Evolutionary conservation across 2,888 invertebrate genomes (phyloP).

Genomic region (Cephalotes varians): DNA sequence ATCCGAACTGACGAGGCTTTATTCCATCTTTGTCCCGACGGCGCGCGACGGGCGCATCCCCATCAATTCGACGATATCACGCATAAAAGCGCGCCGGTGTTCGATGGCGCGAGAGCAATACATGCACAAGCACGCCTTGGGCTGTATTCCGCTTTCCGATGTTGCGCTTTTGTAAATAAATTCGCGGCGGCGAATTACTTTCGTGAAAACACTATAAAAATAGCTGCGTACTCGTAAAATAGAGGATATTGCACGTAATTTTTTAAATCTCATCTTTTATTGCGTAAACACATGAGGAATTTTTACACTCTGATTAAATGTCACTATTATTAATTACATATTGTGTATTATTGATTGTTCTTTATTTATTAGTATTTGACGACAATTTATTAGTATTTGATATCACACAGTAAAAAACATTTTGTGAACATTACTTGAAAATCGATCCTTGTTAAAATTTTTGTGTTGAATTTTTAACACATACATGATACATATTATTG

Average conservation of each 20-base stretch:
- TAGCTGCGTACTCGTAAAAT: neutral
- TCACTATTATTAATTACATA: too few relatives aligned
- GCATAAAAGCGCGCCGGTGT: slow-evolving; percentile 34
- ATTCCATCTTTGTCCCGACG: slow-evolving; percentile 40
- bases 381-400: too few relatives aligned
- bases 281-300: too few relatives aligned
- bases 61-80: slow-evolving; percentile 48
- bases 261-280: too few relatives aligned
- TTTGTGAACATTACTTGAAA: too few relatives aligned
- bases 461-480: too few relatives aligned
- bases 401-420: too few relatives aligned
- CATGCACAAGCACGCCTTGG: slow-evolving; percentile 48
- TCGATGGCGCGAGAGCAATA: slow-evolving; percentile 30
- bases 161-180: slow-evolving; percentile 50
- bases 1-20: slow-evolving; percentile 22
- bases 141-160: slow-evolving; percentile 19
- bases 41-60: slow-evolving; percentile 19
- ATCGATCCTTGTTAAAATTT: too few relatives aligned
- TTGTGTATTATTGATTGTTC: too few relatives aligned
- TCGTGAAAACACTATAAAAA: neutral
- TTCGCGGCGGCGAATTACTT: slow-evolving; percentile 14
- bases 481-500: too few relatives aligned
- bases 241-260: neutral
- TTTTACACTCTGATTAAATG: too few relatives aligned
- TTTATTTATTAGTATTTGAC: too few relatives aligned